Conservation (phyloP, 1,140 invertebrate genomes). For the Helicoverpa armigera region DNA sequence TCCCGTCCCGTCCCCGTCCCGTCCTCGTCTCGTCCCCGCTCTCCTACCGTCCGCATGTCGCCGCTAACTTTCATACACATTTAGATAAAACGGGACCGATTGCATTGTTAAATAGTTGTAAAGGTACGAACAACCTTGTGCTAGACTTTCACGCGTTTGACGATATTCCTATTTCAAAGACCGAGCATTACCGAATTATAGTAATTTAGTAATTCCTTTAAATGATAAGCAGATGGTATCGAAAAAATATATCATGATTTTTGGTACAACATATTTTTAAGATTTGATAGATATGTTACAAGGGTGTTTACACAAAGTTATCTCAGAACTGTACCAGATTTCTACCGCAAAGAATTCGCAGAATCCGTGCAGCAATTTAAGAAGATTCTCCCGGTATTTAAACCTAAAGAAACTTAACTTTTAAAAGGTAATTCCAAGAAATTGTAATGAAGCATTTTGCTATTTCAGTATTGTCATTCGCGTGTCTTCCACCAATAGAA, state of each 20-base stretch:
- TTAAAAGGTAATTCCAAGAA: not conserved
- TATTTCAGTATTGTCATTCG: not conserved
- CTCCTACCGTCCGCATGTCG: conserved; percentile 15
- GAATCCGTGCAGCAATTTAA: no score
- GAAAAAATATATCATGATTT: no score
- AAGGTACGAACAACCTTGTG: not conserved
- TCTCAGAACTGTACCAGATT: no score
- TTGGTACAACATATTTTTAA: no score
- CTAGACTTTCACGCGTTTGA: not conserved
- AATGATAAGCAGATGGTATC: no score
- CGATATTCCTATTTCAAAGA: not conserved
- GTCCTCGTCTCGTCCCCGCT: not conserved
- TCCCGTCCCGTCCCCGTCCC: conserved; percentile 12
- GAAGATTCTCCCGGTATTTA: no score
- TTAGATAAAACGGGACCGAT: conserved; percentile 58
- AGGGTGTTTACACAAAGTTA: no score
- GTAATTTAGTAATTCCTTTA: not conserved
- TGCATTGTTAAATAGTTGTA: conserved; percentile 34
- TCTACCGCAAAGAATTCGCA: no score
- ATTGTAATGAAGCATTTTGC: not conserved
- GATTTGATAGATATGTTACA: no score
- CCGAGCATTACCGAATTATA: no score
- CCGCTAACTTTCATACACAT: conserved; percentile 64
- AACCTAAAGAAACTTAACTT: no score
- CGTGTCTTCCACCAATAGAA: conserved; percentile 10